Percentiles rank a stretch among this genome's conserved stretches.
Conservation (phyloP, 2,797 vertebrate genomes). For the Aplochiton taeniatus region DNA sequence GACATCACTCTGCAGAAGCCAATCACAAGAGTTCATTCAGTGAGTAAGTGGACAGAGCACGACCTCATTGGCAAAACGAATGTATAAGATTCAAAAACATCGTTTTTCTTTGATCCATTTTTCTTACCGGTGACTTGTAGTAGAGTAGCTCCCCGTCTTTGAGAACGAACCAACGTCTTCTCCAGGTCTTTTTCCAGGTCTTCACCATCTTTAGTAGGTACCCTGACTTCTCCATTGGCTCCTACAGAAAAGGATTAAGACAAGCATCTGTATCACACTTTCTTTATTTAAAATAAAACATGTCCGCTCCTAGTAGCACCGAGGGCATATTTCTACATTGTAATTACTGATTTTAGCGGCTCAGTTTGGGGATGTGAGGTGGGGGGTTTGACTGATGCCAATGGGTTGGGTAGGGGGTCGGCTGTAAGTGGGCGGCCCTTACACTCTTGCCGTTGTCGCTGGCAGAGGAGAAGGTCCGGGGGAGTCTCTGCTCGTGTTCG, state of each 20-base stretch:
- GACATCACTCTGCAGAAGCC: constrained; percentile 86
- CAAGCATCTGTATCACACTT: not conserved
- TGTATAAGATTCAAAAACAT: not conserved
- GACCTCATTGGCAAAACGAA: not conserved
- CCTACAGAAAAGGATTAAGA: constrained; percentile 67
- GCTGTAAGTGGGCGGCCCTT: constrained; percentile 52
- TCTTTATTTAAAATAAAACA: too few relatives aligned
- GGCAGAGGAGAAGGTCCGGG: constrained; percentile 86
- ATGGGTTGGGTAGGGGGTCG: too few relatives aligned
- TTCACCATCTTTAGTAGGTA: constrained; percentile 97
- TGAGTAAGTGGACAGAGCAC: not conserved
- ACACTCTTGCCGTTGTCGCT: constrained; percentile 90
- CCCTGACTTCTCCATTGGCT: constrained; percentile 95
- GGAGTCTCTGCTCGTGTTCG: constrained; percentile 93
- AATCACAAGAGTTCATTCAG: constrained; percentile 24
- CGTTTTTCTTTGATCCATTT: too few relatives aligned
- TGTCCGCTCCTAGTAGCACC: too few relatives aligned
- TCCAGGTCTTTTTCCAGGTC: constrained; percentile 96
- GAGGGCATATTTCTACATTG: too few relatives aligned
- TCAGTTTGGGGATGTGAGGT: too few relatives aligned
- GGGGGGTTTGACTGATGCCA: too few relatives aligned
- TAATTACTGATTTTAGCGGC: too few relatives aligned
- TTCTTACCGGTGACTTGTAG: constrained; percentile 96
- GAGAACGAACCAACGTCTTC: constrained; percentile 95
- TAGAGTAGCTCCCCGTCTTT: constrained; percentile 97